phyloP scores from a whole-genome alignment of 2,888 invertebrate species.

The Chrysolina haemoptera region DNA sequence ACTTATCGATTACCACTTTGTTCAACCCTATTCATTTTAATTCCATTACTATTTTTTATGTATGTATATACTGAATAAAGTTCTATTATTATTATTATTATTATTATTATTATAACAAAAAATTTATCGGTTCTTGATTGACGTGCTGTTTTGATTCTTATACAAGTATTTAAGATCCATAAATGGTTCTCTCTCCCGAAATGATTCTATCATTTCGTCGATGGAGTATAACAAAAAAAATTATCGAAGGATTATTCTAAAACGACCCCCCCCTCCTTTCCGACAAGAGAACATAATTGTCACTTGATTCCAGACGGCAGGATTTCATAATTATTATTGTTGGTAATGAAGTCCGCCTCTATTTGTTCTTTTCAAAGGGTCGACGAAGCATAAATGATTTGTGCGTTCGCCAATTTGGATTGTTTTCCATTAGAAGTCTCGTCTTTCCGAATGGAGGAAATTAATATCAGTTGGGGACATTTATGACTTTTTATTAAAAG shows the following conservation, averaged over 20 bases:
- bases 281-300: conserved; percentile 64
- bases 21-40: too few species aligned
- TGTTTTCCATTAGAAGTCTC: conserved; percentile 21
- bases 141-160: too few species aligned
- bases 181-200: too few species aligned
- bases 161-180: too few species aligned
- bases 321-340: conserved; percentile 32
- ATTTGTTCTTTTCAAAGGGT: conserved; percentile 27
- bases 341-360: conserved; percentile 31
- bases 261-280: conserved; percentile 46
- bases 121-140: too few species aligned
- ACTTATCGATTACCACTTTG: too few species aligned
- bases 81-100: too few species aligned
- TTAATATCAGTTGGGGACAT: not conserved
- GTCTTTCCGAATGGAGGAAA: conserved; percentile 15
- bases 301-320: conserved; percentile 63
- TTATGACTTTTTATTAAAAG: not conserved
- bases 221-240: not conserved
- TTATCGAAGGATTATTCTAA: not conserved
- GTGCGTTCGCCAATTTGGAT: conserved; percentile 21
- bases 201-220: too few species aligned
- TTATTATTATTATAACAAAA: too few species aligned
- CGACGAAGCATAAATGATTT: conserved; percentile 18
- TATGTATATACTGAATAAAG: too few species aligned
- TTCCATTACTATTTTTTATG: too few species aligned